phyloP scores from a whole-genome alignment of 2,888 invertebrate species.

The Drosophila flavopinicola region DNA sequence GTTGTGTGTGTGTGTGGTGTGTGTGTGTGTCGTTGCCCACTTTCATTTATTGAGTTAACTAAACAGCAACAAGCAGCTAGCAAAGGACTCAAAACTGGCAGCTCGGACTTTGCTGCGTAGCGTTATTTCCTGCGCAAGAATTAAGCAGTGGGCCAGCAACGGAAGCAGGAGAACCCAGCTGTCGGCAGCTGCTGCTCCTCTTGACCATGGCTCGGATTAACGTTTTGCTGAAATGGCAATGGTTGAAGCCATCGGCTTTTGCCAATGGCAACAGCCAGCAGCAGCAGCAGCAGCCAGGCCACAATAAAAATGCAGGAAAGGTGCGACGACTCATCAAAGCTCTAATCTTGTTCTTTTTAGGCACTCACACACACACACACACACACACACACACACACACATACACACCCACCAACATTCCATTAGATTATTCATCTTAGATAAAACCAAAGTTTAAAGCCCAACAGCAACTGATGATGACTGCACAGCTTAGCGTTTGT shows the following conservation, averaged over 20 bases:
- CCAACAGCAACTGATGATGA: constrained; percentile 25
- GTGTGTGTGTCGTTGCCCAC: constrained; percentile 38
- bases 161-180: constrained; percentile 5
- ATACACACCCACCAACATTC: background rate
- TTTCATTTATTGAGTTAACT: constrained; percentile 74
- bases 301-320: constrained; percentile 65
- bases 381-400: background rate
- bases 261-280: constrained; percentile 26
- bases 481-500: constrained; percentile 18
- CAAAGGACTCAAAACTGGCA: constrained; percentile 28
- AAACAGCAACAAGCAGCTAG: constrained; percentile 58
- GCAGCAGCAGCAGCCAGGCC: constrained; percentile 22
- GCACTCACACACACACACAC: background rate
- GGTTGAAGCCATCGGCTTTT: constrained; percentile 44
- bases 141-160: constrained; percentile 65
- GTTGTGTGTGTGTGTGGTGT: constrained; percentile 4
- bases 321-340: constrained; percentile 59
- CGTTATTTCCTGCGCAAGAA: constrained; percentile 69
- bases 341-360: constrained; percentile 29
- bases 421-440: constrained; percentile 71
- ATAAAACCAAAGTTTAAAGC: constrained; percentile 50
- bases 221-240: constrained; percentile 53
- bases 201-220: constrained; percentile 38
- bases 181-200: background rate
- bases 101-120: constrained; percentile 51